These are phyloP conservation scores for Hoplodrina blanda DNA, from an alignment of 2,888 invertebrate genomes.

Conservation along the genomic window DNA sequence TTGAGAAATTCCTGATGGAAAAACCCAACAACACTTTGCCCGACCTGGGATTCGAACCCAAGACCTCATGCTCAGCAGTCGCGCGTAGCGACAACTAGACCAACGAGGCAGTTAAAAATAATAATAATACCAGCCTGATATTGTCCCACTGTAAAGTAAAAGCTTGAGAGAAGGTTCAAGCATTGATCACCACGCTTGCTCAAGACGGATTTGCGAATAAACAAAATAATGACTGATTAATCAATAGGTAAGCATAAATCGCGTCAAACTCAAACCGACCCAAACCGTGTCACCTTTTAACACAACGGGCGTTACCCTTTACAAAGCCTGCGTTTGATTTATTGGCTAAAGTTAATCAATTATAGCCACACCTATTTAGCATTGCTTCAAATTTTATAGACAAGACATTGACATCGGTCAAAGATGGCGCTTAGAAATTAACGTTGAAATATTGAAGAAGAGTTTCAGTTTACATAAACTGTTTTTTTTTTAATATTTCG, in stretches of 20 bases:
- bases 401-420: slow-evolving; percentile 21
- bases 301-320: slow-evolving; percentile 36
- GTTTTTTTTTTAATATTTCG: no score
- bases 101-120: no score
- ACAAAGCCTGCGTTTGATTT: slow-evolving; percentile 39
- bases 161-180: no score
- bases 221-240: background rate
- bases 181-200: no score
- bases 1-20: no score
- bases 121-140: no score
- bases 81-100: no score
- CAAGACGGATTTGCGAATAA: no score
- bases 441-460: slow-evolving; percentile 8
- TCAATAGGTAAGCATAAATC: slow-evolving; percentile 34
- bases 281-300: slow-evolving; percentile 29
- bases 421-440: slow-evolving; percentile 4
- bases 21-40: no score
- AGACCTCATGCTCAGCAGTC: no score
- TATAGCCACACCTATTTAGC: slow-evolving; percentile 19
- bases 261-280: slow-evolving; percentile 7
- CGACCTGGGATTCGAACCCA: no score
- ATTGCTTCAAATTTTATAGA: slow-evolving; percentile 23
- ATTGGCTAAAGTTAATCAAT: slow-evolving; percentile 39
- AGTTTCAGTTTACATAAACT: background rate
- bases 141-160: no score